Percentiles rank a stretch among this genome's conserved stretches.
Conservation (phyloP, 2,113 vertebrate genomes). For the Delphinapterus leucas region DNA sequence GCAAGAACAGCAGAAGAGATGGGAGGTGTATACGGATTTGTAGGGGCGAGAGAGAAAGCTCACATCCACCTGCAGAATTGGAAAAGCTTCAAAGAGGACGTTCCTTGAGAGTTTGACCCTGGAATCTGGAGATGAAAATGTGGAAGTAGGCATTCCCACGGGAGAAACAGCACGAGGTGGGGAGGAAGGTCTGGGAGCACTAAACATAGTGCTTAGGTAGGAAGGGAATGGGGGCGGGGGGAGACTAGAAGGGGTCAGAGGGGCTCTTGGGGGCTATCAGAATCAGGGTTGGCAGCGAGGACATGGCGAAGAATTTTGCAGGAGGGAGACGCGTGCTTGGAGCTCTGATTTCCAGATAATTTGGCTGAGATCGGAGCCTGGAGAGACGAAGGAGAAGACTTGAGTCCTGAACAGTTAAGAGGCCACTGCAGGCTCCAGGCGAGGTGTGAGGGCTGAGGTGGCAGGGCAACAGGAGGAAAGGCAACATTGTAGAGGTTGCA, state of each 20-base stretch:
- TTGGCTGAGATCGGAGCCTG: background rate
- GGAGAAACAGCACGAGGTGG: background rate
- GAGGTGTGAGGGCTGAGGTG: background rate
- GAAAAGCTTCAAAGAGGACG: background rate
- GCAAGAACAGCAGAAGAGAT: background rate
- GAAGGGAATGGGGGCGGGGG: accelerated
- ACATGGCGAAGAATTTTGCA: background rate
- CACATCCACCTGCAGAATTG: background rate
- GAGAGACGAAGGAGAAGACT: background rate
- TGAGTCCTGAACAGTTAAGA: background rate
- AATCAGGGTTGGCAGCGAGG: background rate
- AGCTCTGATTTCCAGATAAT: background rate
- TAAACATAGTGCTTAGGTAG: background rate
- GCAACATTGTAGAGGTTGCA: too few relatives aligned
- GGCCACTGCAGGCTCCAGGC: background rate
- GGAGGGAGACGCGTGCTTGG: background rate
- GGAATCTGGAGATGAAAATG: background rate
- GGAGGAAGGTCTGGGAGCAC: background rate
- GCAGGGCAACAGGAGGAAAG: background rate
- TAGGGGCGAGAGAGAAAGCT: background rate
- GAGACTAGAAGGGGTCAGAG: background rate
- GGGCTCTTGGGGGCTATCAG: background rate
- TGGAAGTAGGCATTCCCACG: background rate
- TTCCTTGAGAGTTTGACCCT: background rate
- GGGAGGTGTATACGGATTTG: background rate